Evolutionary conservation across 2,888 invertebrate species (phyloP), one percentile per base, ranked within the genome.

Genomic region (Sclerodermus sp.): DNA sequence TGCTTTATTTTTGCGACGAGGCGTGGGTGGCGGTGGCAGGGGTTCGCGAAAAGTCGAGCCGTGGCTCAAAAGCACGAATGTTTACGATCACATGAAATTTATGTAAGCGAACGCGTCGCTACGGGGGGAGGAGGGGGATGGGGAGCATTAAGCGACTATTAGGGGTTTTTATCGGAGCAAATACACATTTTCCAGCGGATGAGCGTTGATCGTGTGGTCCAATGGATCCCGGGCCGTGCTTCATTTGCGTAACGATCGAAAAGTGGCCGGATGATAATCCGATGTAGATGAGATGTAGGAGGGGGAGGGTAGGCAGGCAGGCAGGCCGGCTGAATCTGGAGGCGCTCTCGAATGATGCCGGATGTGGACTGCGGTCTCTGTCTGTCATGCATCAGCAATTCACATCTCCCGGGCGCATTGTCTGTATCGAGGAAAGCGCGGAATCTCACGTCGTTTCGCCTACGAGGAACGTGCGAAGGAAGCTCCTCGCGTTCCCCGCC

Each of bases 301-400:
- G 62, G 60, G 61, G 62, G 55, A 59, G 52, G 56, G 59, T 51
- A 58, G 57, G 58, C 34, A 55, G 60, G 63, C 8, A 5, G 23
- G 23, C 23, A 23, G 23, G 23, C 23, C 3, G 23, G 8, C 23
- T 23, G 23, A n/a, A n/a, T n/a, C n/a, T n/a, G n/a, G n/a, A n/a
- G n/a, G 23, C 23, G 8, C 3, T 3, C 23, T 23, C 4, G 8
- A 23, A 60, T 55, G 53, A 57, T 65, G 69, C 74, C 77, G 77
- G 76, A 77, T 77, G 76, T 74, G 76, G 75, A 77, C 70, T 76
- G 77, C 73, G 77, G 77, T 76, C 74, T 71, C 13, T 13, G 62
- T n/a, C n/a, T 73, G 74, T 71, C 74, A 76, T 74, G 77, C 77
- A 76, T 71, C 77, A 70, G 63, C 70, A 70, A 62, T 59, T 64